phyloP scores from a whole-genome alignment of 64 coral and sea anemone genomes.

The Actinia equina region DNA sequence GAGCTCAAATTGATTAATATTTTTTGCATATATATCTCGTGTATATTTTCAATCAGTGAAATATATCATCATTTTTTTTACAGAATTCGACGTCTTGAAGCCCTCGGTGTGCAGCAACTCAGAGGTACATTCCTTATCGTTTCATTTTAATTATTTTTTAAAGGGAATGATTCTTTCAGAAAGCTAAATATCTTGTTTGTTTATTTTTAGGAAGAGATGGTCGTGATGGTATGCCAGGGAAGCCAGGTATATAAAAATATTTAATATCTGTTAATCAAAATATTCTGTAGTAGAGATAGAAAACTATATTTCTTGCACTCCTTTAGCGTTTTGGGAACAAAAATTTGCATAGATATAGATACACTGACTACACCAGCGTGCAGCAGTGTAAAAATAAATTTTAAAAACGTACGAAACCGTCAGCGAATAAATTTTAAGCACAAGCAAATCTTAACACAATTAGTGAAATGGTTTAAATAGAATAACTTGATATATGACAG shows the following conservation, averaged over 20 bases:
- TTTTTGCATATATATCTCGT: neutral
- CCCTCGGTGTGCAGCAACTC: neutral
- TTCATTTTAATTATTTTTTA: neutral
- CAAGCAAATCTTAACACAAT: too few relatives aligned
- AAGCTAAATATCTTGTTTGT: neutral
- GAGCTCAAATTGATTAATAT: neutral
- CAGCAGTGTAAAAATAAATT: too few relatives aligned
- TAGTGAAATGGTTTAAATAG: too few relatives aligned
- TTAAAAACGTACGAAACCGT: too few relatives aligned
- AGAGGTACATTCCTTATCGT: neutral
- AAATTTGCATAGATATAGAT: neutral
- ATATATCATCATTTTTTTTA: neutral
- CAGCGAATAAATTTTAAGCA: too few relatives aligned
- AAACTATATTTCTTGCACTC: too few relatives aligned
- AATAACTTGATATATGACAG: neutral
- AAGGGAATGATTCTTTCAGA: neutral
- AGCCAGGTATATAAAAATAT: neutral
- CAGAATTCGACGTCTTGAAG: neutral
- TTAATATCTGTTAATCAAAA: too few relatives aligned
- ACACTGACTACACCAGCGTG: too few relatives aligned
- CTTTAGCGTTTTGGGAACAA: neutral
- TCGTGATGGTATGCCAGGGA: neutral
- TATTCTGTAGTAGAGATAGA: too few relatives aligned
- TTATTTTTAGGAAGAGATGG: slow-evolving; percentile 13
- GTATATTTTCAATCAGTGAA: neutral